These are phyloP conservation scores for Halisarca cf. caerulea DNA, from an alignment of 37 sponge, comb jelly and placozoan genomes.

Conservation along the genomic window DNA sequence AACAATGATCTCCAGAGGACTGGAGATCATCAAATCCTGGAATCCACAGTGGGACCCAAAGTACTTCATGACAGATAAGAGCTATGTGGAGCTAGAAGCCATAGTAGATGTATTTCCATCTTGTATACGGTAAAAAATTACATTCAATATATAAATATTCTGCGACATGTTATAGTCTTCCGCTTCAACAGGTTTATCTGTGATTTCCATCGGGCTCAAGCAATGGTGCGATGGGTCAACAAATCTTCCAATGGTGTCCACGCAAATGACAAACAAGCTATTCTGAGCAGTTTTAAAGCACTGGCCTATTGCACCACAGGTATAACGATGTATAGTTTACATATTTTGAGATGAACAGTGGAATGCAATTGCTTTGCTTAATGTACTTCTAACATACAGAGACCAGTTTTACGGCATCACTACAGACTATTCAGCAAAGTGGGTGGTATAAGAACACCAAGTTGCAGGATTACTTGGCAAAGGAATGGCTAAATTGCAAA, in stretches of 20 bases:
- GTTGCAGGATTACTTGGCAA: slow-evolving; percentile 14
- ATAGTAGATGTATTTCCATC: background rate
- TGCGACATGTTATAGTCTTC: background rate
- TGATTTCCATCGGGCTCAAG: background rate
- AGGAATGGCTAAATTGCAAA: slow-evolving; percentile 31
- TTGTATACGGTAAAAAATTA: background rate
- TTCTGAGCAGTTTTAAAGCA: background rate
- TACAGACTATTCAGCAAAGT: background rate
- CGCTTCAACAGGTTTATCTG: background rate
- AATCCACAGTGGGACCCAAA: slow-evolving; percentile 40
- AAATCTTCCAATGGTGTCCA: background rate
- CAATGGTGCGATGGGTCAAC: background rate
- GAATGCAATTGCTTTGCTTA: too few relatives aligned
- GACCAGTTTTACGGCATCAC: background rate
- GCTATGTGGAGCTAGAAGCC: slow-evolving; percentile 12
- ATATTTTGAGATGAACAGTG: too few relatives aligned
- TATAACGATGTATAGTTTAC: background rate
- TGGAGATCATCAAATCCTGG: slow-evolving; percentile 20
- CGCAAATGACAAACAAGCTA: background rate
- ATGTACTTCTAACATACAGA: too few relatives aligned
- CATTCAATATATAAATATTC: background rate
- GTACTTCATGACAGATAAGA: slow-evolving; percentile 47
- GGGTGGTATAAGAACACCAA: slow-evolving; percentile 30
- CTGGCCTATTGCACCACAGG: background rate
- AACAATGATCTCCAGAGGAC: slow-evolving; percentile 25